Percentiles rank a stretch among this genome's conserved stretches.
These are phyloP conservation scores for Drosophila limbata DNA, from an alignment of 2,888 invertebrate species.

Conservation along the genomic window DNA sequence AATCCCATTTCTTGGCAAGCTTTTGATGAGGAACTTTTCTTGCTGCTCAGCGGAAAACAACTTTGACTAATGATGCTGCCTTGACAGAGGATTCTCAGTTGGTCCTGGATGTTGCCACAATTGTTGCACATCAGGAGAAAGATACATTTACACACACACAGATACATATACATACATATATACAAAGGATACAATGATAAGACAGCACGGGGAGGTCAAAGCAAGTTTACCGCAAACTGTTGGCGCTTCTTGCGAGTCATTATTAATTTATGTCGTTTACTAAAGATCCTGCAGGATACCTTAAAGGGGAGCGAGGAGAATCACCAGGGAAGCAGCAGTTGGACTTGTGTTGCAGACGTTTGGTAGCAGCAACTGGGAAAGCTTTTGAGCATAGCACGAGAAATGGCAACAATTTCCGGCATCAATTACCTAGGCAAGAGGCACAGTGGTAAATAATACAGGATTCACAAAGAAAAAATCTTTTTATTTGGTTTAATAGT, in stretches of 20 bases:
- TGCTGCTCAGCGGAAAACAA: slow-evolving; percentile 41
- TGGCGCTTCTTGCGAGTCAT: slow-evolving; percentile 53
- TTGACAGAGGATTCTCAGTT: slow-evolving; percentile 34
- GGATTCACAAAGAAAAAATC: neutral
- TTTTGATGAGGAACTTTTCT: slow-evolving; percentile 40
- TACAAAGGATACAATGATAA: slow-evolving; percentile 35
- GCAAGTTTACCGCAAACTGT: slow-evolving; percentile 49
- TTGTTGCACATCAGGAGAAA: slow-evolving; percentile 33
- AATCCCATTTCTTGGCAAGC: slow-evolving; percentile 41
- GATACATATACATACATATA: neutral
- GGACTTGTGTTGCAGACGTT: slow-evolving; percentile 35
- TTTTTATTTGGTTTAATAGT: neutral
- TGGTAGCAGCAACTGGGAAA: slow-evolving; percentile 12
- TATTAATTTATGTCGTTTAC: slow-evolving; percentile 66
- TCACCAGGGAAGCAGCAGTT: slow-evolving; percentile 11
- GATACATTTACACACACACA: neutral
- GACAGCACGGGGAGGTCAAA: slow-evolving; percentile 43
- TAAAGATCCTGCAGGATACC: slow-evolving; percentile 36
- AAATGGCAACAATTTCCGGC: slow-evolving; percentile 67
- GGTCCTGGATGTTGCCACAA: slow-evolving; percentile 21
- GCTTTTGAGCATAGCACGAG: slow-evolving; percentile 21
- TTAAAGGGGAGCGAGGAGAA: neutral
- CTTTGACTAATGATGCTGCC: slow-evolving; percentile 67
- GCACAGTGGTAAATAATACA: slow-evolving; percentile 28
- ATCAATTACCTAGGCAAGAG: slow-evolving; percentile 46